Conservation (phyloP, 2,797 vertebrate genomes). For the Gobio occitaniae region DNA sequence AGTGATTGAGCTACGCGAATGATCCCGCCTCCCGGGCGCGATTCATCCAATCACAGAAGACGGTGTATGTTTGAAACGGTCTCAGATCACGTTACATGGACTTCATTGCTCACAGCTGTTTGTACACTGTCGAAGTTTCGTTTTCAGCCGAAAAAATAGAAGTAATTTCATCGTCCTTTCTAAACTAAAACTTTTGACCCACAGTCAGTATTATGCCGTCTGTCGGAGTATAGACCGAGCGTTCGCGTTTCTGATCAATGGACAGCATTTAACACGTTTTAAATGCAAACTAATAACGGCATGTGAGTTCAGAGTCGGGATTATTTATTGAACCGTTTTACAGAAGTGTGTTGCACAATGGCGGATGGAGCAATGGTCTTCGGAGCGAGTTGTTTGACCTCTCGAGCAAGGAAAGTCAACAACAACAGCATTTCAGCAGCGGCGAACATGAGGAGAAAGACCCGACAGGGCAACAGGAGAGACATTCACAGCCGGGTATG, state of each 20-base stretch:
- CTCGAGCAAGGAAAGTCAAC: conserved; percentile 58
- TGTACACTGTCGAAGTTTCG: conserved; percentile 16
- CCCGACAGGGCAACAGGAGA: conserved; percentile 60
- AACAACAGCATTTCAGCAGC: conserved; percentile 8
- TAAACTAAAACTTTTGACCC: not conserved
- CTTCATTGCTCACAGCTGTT: conserved; percentile 24
- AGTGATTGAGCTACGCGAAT: not conserved
- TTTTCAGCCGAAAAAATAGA: not conserved
- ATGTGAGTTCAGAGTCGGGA: not conserved
- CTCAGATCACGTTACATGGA: conserved; percentile 20
- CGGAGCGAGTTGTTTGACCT: conserved; percentile 38
- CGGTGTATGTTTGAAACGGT: conserved; percentile 61
- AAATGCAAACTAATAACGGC: not conserved
- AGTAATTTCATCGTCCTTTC: too few species aligned
- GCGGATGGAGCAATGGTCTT: conserved; percentile 56
- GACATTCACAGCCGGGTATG: conserved; percentile 63
- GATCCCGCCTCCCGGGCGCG: conserved; percentile 17
- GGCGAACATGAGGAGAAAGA: conserved; percentile 52
- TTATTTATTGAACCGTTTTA: conserved; percentile 14
- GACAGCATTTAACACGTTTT: not conserved
- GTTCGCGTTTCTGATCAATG: not conserved
- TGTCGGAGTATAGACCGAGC: not conserved
- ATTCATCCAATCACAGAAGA: conserved; percentile 53
- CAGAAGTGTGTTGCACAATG: conserved; percentile 42
- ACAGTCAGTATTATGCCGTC: not conserved